These are phyloP conservation scores for Drosophila mayaguana DNA, from an alignment of 2,888 invertebrate species.

Conservation along the genomic window DNA sequence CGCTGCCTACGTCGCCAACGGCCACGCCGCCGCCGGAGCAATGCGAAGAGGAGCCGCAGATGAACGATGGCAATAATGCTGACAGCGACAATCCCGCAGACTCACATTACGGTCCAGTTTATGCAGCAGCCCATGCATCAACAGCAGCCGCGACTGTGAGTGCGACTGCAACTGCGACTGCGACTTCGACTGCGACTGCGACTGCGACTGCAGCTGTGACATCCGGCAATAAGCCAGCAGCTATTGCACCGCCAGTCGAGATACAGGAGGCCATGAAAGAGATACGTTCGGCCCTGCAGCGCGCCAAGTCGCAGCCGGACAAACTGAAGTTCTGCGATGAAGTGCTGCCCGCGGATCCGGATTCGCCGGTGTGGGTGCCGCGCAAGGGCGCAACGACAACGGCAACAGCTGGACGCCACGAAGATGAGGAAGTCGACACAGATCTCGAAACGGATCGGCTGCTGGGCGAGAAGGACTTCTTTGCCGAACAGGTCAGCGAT, in stretches of 20 bases:
- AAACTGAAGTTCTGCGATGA: conserved; percentile 84
- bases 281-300: conserved; percentile 91
- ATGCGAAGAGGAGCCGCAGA: conserved; percentile 22
- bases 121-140: conserved; percentile 61
- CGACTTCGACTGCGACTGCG: neutral
- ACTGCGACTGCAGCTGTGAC: neutral
- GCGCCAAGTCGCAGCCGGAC: conserved; percentile 84
- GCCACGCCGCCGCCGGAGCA: conserved; percentile 29
- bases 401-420: conserved; percentile 74
- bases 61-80: conserved; percentile 15
- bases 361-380: conserved; percentile 85
- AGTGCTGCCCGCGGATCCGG: conserved; percentile 80
- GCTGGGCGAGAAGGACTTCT: conserved; percentile 96
- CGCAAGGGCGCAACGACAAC: conserved; percentile 61
- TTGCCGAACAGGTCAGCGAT: conserved; percentile 87
- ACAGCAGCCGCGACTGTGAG: neutral
- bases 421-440: conserved; percentile 96
- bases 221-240: conserved; percentile 9
- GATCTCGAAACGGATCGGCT: conserved; percentile 98
- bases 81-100: conserved; percentile 39
- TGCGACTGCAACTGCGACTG: too few species aligned
- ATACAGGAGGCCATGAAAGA: conserved; percentile 91
- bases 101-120: conserved; percentile 79
- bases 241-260: conserved; percentile 87
- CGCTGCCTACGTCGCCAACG: conserved; percentile 27